phyloP scores from a whole-genome alignment of 2,113 vertebrate species.

The Takifugu flavidus region DNA sequence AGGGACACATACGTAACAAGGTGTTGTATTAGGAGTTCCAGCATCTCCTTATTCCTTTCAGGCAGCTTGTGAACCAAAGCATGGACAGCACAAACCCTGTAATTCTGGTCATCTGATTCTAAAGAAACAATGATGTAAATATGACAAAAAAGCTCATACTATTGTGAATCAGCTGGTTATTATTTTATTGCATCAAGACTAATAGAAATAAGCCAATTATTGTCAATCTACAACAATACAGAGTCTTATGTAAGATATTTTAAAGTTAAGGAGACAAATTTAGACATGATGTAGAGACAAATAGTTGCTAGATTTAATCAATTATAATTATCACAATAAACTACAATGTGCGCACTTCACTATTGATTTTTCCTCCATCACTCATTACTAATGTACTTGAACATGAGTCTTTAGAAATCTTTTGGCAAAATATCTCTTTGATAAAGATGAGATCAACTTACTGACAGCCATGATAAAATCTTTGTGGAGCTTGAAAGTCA shows the following conservation, averaged over 20 bases:
- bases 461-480: slow-evolving; percentile 97
- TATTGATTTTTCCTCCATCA: neutral
- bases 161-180: neutral
- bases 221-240: too few species aligned
- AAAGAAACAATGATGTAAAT: slow-evolving; percentile 13
- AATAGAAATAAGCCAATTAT: neutral
- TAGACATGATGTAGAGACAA: too few species aligned
- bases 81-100: slow-evolving; percentile 91
- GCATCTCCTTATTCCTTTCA: slow-evolving; percentile 92
- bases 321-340: neutral
- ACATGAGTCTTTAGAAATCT: neutral
- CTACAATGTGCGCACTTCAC: neutral
- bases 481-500: slow-evolving; percentile 97
- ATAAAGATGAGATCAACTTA: slow-evolving; percentile 74
- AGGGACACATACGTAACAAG: slow-evolving; percentile 82
- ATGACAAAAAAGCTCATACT: neutral
- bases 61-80: slow-evolving; percentile 89
- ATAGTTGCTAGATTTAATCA: too few species aligned
- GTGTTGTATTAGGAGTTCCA: slow-evolving; percentile 93
- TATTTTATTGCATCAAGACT: neutral
- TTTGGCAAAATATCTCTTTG: neutral
- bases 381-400: neutral
- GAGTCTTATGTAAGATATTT: too few species aligned
- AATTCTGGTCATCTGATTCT: slow-evolving; percentile 97
- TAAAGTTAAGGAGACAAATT: too few species aligned